Evolutionary conservation across 2,113 vertebrate species (phyloP).

Genomic region (Hypomesus transpacificus): DNA sequence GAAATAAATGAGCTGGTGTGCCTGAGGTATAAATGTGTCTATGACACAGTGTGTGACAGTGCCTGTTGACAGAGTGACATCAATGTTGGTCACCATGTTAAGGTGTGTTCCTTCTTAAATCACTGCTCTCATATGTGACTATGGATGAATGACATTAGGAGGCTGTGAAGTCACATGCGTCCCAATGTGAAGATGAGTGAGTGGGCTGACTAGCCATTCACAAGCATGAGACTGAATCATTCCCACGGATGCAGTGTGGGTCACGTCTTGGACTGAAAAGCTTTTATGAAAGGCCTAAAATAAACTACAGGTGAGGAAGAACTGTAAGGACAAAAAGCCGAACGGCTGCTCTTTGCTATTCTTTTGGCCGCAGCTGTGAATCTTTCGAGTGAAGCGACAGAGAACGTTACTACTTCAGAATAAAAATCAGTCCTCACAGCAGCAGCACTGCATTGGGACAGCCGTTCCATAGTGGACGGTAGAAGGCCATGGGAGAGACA

Average conservation of each 20-base stretch:
- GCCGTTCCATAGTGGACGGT: constrained; percentile 17
- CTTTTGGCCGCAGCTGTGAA: no score
- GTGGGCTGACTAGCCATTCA: not conserved
- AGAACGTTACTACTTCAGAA: no score
- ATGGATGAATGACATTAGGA: constrained; percentile 52
- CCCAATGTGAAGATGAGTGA: constrained; percentile 29
- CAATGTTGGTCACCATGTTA: constrained; percentile 54
- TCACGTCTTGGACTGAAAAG: no score
- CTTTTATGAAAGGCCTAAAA: no score
- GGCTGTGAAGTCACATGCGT: constrained; percentile 36
- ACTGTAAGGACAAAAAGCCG: no score
- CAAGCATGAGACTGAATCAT: no score
- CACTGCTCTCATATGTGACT: constrained; percentile 44
- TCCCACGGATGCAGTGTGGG: no score
- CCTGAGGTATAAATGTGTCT: not conserved
- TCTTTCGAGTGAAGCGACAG: no score
- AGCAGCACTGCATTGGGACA: not conserved
- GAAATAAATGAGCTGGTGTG: not conserved
- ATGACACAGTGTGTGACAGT: not conserved
- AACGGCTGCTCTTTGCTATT: no score
- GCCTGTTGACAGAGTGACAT: constrained; percentile 44
- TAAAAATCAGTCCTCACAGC: no score
- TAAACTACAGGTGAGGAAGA: no score
- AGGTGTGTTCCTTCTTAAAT: constrained; percentile 44
- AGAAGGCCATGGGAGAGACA: constrained; percentile 14